Conservation (phyloP, 2,797 vertebrate species). For the Melanotaenia boesemani region DNA sequence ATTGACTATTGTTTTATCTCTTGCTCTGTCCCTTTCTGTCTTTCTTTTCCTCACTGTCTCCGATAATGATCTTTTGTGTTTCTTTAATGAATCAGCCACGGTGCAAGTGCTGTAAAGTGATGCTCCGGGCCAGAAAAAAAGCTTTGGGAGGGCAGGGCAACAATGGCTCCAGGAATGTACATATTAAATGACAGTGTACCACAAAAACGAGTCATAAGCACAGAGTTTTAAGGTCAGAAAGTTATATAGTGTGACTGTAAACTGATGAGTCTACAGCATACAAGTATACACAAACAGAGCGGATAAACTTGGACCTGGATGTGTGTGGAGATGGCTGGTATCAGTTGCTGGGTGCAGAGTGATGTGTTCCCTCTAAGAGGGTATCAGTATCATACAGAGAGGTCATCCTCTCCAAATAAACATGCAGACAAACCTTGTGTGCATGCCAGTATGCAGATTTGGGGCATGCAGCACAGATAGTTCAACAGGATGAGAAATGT, state of each 20-base stretch:
- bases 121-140: no score
- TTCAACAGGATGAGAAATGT: slow-evolving; percentile 10
- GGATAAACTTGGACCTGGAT: slow-evolving; percentile 23
- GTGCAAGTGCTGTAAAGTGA: no score
- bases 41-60: no score
- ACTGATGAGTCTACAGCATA: slow-evolving; percentile 5
- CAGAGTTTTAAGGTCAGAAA: no score
- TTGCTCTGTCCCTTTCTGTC: no score
- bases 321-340: slow-evolving; percentile 40
- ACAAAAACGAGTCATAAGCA: no score
- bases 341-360: slow-evolving; percentile 67
- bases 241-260: neutral
- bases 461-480: slow-evolving; percentile 5
- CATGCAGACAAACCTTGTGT: slow-evolving; percentile 25
- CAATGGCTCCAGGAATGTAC: no score
- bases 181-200: no score
- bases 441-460: slow-evolving; percentile 40
- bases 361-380: slow-evolving; percentile 50
- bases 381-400: slow-evolving; percentile 53
- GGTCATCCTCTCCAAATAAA: slow-evolving; percentile 64
- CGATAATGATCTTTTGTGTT: no score
- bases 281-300: slow-evolving; percentile 2
- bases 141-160: no score
- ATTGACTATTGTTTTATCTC: neutral
- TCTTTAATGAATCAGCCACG: no score